Percentiles rank a stretch among this genome's conserved stretches.
Conservation (phyloP, 2,888 invertebrate genomes). For the Rambutsinella grinnellia region DNA sequence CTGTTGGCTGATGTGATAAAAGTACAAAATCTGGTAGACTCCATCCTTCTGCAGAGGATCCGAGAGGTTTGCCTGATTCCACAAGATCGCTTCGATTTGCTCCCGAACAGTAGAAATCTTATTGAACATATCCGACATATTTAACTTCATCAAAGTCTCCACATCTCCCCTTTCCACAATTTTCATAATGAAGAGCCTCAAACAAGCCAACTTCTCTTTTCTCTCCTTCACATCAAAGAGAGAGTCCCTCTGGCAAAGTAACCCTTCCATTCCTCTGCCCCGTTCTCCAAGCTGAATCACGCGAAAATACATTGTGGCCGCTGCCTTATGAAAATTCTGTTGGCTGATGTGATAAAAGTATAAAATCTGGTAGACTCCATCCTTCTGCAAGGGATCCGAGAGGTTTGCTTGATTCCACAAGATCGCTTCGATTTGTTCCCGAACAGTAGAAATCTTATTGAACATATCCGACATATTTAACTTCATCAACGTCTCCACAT, state of each 20-base stretch:
- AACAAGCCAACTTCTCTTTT: slow-evolving; percentile 60
- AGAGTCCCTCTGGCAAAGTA: slow-evolving; percentile 59
- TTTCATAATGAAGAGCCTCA: slow-evolving; percentile 60
- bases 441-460: slow-evolving; percentile 46
- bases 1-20: slow-evolving; percentile 60
- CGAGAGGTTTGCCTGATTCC: slow-evolving; percentile 62
- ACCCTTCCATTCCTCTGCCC: slow-evolving; percentile 58
- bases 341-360: slow-evolving; percentile 62
- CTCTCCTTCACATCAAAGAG: slow-evolving; percentile 48
- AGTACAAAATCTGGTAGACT: slow-evolving; percentile 64
- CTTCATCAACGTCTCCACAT: slow-evolving; percentile 59
- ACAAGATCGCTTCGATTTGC: slow-evolving; percentile 22
- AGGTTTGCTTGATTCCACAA: slow-evolving; percentile 62
- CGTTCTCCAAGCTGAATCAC: slow-evolving; percentile 58
- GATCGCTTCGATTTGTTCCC: slow-evolving; percentile 64
- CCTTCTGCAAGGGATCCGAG: slow-evolving; percentile 60
- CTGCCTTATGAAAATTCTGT: slow-evolving; percentile 64
- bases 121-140: slow-evolving; percentile 59
- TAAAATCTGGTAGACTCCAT: slow-evolving; percentile 64
- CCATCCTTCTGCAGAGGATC: slow-evolving; percentile 62
- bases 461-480: slow-evolving; percentile 59
- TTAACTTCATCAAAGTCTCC: slow-evolving; percentile 57
- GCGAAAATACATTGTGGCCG: slow-evolving; percentile 60
- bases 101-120: slow-evolving; percentile 50
- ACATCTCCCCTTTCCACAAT: slow-evolving; percentile 60